Evolutionary conservation across 2,888 invertebrate species (phyloP).

Genomic region (Cabera pusaria): DNA sequence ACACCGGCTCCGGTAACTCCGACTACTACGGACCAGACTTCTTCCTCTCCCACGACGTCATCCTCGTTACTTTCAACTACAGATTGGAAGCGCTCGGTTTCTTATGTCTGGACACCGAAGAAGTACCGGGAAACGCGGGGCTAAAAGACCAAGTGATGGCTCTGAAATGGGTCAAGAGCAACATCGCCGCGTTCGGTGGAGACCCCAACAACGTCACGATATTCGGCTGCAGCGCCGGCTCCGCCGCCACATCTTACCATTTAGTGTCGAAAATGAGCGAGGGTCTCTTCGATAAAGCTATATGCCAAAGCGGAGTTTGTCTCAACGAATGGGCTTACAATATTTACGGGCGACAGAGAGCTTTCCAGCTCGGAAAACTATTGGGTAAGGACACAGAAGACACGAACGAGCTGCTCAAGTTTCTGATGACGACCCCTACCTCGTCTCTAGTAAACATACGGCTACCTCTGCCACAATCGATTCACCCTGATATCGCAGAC

Average conservation of each 20-base stretch:
- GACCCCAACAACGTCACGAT: conserved; percentile 68
- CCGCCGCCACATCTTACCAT: conserved; percentile 64
- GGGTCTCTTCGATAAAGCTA: conserved; percentile 72
- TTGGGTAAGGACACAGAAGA: conserved; percentile 68
- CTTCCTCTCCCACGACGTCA: conserved; percentile 65
- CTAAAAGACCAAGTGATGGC: conserved; percentile 78
- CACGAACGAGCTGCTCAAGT: conserved; percentile 56
- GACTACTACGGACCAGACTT: conserved; percentile 78
- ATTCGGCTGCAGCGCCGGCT: conserved; percentile 77
- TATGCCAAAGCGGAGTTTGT: conserved; percentile 77
- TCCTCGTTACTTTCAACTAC: conserved; percentile 76
- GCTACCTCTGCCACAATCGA: conserved; percentile 52
- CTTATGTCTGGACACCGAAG: conserved; percentile 68
- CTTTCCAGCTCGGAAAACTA: conserved; percentile 68
- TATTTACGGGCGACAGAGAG: conserved; percentile 58
- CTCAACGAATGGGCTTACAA: conserved; percentile 72
- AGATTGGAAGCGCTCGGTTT: conserved; percentile 76
- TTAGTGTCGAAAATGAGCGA: conserved; percentile 68
- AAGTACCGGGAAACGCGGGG: conserved; percentile 76
- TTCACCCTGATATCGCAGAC: conserved; percentile 57
- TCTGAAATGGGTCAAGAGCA: conserved; percentile 72
- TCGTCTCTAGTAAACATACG: conserved; percentile 58
- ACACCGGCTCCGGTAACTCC: conserved; percentile 75
- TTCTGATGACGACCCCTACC: conserved; percentile 55
- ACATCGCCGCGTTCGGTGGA: conserved; percentile 69